phyloP scores from a whole-genome alignment of 2,113 vertebrate species.

The Eurystomus gularis region DNA sequence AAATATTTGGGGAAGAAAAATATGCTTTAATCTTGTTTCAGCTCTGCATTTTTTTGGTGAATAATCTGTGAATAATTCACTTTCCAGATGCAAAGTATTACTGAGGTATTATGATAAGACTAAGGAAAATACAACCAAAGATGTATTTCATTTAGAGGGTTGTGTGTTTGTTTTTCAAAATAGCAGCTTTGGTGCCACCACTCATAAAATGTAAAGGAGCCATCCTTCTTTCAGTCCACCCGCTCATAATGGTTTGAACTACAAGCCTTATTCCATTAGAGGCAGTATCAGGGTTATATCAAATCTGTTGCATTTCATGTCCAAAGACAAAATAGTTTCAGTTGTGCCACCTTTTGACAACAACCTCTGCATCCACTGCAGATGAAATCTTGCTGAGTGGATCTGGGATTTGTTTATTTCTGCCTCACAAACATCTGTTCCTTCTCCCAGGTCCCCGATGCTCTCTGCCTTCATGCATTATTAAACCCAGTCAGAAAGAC shows the following conservation, averaged over 20 bases:
- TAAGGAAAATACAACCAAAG: slow-evolving; percentile 46
- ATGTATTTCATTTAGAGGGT: slow-evolving; percentile 43
- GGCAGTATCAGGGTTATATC: background rate
- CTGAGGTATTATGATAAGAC: slow-evolving; percentile 62
- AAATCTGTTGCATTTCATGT: background rate
- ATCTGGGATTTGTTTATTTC: slow-evolving; percentile 20
- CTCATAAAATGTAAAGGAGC: background rate
- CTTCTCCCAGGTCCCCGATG: background rate
- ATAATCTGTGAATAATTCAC: slow-evolving; percentile 63
- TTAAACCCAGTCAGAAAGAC: background rate
- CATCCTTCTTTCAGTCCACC: slow-evolving; percentile 5
- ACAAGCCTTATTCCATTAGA: background rate
- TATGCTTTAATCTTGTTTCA: slow-evolving; percentile 70
- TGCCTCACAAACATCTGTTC: slow-evolving; percentile 1
- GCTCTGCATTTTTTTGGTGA: slow-evolving; percentile 53
- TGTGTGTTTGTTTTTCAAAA: slow-evolving; percentile 44
- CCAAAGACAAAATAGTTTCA: slow-evolving; percentile 11
- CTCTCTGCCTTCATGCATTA: background rate
- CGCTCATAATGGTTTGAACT: background rate
- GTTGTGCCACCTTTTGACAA: slow-evolving; percentile 6
- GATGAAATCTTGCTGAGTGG: background rate
- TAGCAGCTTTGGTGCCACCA: slow-evolving; percentile 1
- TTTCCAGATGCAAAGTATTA: slow-evolving; percentile 68
- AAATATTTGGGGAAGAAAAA: slow-evolving; percentile 60
- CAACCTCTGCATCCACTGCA: background rate